These are phyloP conservation scores for Drosophila percnosoma DNA, from an alignment of 2,888 invertebrate species.

Conservation along the genomic window DNA sequence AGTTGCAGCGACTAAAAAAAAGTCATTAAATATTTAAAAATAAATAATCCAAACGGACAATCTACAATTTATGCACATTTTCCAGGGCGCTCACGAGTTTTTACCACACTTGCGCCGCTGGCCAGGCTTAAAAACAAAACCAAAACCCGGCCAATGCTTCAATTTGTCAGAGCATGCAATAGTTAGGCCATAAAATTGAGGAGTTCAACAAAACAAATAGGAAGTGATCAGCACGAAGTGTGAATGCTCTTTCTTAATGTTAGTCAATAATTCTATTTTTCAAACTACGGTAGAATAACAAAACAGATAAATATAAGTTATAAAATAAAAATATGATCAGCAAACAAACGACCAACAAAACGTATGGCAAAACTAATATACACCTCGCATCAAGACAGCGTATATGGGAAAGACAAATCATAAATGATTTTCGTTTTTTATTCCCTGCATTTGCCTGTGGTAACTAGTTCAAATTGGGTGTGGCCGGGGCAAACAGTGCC, in stretches of 20 bases:
- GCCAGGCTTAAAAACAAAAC: constrained; percentile 5
- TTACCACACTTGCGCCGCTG: constrained; percentile 57
- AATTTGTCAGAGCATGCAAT: constrained; percentile 49
- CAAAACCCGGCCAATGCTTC: constrained; percentile 25
- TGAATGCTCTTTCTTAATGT: constrained; percentile 8
- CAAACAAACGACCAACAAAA: background rate
- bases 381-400: background rate
- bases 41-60: constrained; percentile 70
- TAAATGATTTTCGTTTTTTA: constrained; percentile 27
- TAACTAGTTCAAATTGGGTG: constrained; percentile 59
- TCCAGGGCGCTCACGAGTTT: constrained; percentile 62
- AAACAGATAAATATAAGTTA: no score
- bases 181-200: constrained; percentile 27
- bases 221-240: background rate
- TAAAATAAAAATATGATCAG: background rate
- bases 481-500: constrained; percentile 37
- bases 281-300: no score
- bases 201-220: constrained; percentile 6
- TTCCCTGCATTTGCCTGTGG: constrained; percentile 39
- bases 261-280: no score
- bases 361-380: background rate
- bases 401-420: constrained; percentile 31
- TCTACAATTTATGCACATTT: constrained; percentile 61
- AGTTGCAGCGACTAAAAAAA: constrained; percentile 46
- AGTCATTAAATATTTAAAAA: constrained; percentile 73